phyloP scores from a whole-genome alignment of 64 coral and sea anemone species.

The Dendronephthya gigantea region DNA sequence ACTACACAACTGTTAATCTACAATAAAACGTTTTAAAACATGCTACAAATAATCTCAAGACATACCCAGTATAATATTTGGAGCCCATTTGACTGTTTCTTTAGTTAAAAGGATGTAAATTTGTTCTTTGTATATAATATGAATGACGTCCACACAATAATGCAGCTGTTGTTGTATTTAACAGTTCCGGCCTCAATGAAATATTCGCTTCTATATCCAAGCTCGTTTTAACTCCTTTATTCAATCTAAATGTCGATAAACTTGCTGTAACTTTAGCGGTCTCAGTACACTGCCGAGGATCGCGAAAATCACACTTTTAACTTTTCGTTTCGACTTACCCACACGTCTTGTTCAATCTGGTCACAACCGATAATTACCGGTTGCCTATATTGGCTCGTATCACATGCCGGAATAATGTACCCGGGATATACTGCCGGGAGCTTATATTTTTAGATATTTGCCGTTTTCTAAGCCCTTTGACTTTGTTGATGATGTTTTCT shows the following conservation, averaged over 20 bases:
- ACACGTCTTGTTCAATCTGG: neutral
- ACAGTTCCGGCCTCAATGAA: neutral
- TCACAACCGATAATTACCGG: neutral
- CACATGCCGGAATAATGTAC: neutral
- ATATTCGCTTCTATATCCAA: neutral
- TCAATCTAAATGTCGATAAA: neutral
- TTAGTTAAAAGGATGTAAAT: neutral
- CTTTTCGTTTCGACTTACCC: neutral
- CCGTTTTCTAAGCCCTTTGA: too few species aligned
- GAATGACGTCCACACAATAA: neutral
- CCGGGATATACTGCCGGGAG: neutral
- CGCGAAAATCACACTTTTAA: neutral
- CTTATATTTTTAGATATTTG: neutral
- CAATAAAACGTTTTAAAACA: too few species aligned
- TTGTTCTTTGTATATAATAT: neutral
- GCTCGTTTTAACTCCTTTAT: neutral
- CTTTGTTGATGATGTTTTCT: too few species aligned
- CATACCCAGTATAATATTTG: neutral
- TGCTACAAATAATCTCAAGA: too few species aligned
- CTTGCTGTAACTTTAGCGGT: neutral
- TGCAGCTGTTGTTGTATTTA: neutral
- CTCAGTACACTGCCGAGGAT: neutral
- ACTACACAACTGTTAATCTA: too few species aligned
- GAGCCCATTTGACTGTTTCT: neutral
- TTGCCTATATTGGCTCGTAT: neutral